phyloP scores from a whole-genome alignment of 2,888 invertebrate species.

The Caenorhabditis drosophilae region DNA sequence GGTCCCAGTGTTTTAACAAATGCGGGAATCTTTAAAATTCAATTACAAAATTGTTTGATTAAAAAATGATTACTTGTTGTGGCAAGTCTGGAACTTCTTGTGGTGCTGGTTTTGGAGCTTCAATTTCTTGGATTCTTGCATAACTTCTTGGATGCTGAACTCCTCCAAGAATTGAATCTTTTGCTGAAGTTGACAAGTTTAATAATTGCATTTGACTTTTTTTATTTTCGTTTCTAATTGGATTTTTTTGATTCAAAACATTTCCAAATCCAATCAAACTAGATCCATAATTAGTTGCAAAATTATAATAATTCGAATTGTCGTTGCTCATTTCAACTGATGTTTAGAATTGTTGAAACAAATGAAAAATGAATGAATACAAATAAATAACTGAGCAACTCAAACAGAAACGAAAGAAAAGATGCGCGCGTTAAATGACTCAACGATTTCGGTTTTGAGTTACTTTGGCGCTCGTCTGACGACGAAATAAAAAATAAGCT shows the following conservation, averaged over 20 bases:
- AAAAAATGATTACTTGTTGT: conserved; percentile 36
- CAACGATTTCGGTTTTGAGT: too few species aligned
- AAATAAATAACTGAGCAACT: too few species aligned
- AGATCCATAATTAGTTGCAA: conserved; percentile 26
- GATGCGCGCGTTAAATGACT: background rate
- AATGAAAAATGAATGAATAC: too few species aligned
- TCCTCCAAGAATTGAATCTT: conserved; percentile 57
- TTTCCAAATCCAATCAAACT: conserved; percentile 15
- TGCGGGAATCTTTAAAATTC: conserved; percentile 30
- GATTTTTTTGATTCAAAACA: conserved; percentile 16
- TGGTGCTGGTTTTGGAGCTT: conserved; percentile 59
- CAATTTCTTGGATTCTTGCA: conserved; percentile 62
- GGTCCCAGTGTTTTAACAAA: conserved; percentile 63
- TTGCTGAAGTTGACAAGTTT: conserved; percentile 58
- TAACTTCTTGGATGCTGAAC: conserved; percentile 64
- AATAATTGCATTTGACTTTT: conserved; percentile 40
- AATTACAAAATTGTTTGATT: background rate
- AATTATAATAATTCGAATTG: conserved; percentile 14
- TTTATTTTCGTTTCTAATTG: background rate
- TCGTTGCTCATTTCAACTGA: too few species aligned
- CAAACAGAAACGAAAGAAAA: too few species aligned
- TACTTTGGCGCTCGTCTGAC: too few species aligned
- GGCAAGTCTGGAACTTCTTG: conserved; percentile 59
- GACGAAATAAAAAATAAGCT: conserved; percentile 25
- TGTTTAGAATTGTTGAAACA: too few species aligned